phyloP scores from a whole-genome alignment of 2,797 vertebrate genomes.

The Lutjanus campechanus region DNA sequence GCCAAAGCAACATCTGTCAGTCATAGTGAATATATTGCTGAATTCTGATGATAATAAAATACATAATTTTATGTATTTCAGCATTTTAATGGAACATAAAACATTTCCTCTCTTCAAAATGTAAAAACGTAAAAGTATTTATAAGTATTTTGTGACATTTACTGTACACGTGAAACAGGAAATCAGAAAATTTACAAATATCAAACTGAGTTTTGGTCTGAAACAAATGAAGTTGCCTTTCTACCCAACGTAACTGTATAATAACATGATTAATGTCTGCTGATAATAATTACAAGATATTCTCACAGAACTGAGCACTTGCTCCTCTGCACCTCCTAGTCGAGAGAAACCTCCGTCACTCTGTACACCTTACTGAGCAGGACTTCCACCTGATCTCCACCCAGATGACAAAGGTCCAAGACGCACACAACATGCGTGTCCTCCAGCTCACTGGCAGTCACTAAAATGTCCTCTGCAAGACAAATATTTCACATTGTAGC shows the following conservation, averaged over 20 bases:
- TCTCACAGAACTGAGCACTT: not conserved
- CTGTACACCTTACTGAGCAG: slow-evolving; percentile 90
- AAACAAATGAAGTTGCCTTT: not conserved
- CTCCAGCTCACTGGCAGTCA: slow-evolving; percentile 85
- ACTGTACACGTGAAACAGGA: slow-evolving; percentile 13
- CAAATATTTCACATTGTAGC: not conserved
- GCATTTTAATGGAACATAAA: slow-evolving; percentile 20
- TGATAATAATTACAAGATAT: not conserved
- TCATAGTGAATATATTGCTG: slow-evolving; percentile 5
- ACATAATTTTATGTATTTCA: not conserved
- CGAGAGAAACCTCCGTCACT: slow-evolving; percentile 75
- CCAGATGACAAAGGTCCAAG: slow-evolving; percentile 91
- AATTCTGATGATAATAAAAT: not conserved
- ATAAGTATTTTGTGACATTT: slow-evolving; percentile 7
- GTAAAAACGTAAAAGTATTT: not conserved
- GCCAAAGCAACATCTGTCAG: not conserved
- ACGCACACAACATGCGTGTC: slow-evolving; percentile 87
- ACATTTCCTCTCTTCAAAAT: not conserved
- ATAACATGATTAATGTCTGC: slow-evolving; percentile 15
- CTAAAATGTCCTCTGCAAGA: slow-evolving; percentile 86
- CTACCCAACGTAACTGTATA: slow-evolving; percentile 5
- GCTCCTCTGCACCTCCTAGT: slow-evolving; percentile 33
- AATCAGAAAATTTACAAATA: slow-evolving; percentile 1
- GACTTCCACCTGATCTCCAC: slow-evolving; percentile 88
- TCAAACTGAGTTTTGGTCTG: not conserved